Evolutionary conservation across 92 coral and sea anemone genomes (phyloP).

Genomic region (Desmophyllum pertusum): DNA sequence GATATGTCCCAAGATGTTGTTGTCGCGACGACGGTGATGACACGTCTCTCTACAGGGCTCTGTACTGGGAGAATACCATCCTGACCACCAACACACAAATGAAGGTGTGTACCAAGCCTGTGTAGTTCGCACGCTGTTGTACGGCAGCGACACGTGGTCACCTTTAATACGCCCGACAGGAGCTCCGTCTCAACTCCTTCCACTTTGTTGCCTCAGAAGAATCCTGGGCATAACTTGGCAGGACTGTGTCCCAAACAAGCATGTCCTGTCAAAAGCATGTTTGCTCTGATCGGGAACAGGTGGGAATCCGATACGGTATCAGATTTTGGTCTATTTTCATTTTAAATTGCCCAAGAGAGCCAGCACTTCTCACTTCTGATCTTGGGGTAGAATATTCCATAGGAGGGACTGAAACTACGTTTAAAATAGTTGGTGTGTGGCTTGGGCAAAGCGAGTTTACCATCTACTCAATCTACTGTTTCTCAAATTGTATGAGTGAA

Average conservation of each 20-base stretch:
- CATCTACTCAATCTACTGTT: too few species aligned
- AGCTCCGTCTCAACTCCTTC: conserved; percentile 3
- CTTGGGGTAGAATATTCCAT: too few species aligned
- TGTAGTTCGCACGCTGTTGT: conserved; percentile 46
- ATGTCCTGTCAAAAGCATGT: conserved; percentile 10
- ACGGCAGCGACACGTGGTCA: conserved; percentile 30
- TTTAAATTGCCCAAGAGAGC: too few species aligned
- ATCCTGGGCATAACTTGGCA: conserved; percentile 8
- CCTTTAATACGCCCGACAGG: conserved; percentile 11
- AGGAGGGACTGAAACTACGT: too few species aligned
- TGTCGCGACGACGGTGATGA: conserved; percentile 26
- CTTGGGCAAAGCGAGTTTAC: too few species aligned
- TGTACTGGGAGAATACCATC: conserved; percentile 14
- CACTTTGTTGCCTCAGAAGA: conserved; percentile 25
- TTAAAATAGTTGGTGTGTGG: too few species aligned
- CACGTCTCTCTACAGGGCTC: conserved; percentile 23
- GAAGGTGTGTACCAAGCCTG: conserved; percentile 46
- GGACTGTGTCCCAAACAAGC: conserved; percentile 23
- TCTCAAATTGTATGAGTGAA: too few species aligned
- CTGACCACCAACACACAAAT: conserved; percentile 38
- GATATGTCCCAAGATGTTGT: too few species aligned
- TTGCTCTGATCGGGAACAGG: background rate
- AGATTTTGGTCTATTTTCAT: too few species aligned
- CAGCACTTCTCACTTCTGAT: too few species aligned
- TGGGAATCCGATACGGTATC: too few species aligned